Conservation (phyloP, 2,797 vertebrate genomes). For the Cercopithecus neglectus region DNA sequence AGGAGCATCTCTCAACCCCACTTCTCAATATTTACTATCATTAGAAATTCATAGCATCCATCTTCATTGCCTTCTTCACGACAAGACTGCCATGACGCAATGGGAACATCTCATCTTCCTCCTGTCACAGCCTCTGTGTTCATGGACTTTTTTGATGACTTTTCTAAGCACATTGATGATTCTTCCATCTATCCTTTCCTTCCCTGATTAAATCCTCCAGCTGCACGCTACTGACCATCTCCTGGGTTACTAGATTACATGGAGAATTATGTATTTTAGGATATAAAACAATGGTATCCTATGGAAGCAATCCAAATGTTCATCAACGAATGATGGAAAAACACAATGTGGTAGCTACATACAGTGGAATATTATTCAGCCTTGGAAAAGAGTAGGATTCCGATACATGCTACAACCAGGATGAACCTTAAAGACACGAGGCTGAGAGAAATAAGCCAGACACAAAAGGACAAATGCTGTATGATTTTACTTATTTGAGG, state of each 20-base stretch:
- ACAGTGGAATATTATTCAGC: background rate
- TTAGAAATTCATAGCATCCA: background rate
- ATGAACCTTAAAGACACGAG: background rate
- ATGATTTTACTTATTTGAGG: background rate
- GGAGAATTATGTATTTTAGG: background rate
- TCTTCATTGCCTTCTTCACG: too few species aligned
- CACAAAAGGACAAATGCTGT: background rate
- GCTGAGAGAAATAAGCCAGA: background rate
- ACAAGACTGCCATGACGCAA: accelerated
- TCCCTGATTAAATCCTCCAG: background rate
- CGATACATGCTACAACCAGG: background rate
- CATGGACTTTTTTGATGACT: background rate
- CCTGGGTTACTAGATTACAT: background rate
- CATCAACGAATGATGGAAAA: background rate
- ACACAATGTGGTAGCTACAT: background rate
- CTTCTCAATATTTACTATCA: background rate
- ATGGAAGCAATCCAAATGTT: background rate
- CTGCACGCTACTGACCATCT: too few species aligned
- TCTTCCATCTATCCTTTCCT: background rate
- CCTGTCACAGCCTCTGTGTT: background rate
- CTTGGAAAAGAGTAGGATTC: background rate
- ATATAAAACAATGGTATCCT: background rate
- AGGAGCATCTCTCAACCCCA: background rate
- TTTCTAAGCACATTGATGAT: background rate
- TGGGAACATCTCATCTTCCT: background rate